These are phyloP conservation scores for Blastobasis adustella DNA, from an alignment of 2,888 invertebrate genomes.

Conservation along the genomic window DNA sequence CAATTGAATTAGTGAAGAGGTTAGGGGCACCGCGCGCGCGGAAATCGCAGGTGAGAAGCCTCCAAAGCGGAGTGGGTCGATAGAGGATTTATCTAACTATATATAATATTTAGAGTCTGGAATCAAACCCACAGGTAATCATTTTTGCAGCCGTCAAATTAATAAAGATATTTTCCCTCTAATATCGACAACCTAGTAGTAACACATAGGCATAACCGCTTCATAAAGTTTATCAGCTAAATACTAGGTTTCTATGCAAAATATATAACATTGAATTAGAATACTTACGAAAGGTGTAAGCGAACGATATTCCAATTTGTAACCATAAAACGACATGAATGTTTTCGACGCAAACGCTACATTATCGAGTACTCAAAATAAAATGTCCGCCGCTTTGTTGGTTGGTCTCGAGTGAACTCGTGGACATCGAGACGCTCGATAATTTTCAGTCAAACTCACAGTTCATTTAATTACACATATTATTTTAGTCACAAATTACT, in stretches of 20 bases:
- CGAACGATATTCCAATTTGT: conserved; percentile 67
- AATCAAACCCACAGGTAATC: conserved; percentile 42
- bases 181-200: conserved; percentile 60
- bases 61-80: conserved; percentile 65
- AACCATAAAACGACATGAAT: conserved; percentile 73
- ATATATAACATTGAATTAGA: conserved; percentile 30
- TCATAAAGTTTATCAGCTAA: conserved; percentile 34
- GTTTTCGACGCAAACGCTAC: conserved; percentile 73
- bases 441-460: conserved; percentile 54
- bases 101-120: conserved; percentile 35
- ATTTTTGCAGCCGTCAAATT: conserved; percentile 62
- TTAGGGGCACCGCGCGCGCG: conserved; percentile 73
- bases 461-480: conserved; percentile 53
- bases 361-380: conserved; percentile 76
- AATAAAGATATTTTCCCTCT: conserved; percentile 56
- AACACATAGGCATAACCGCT: conserved; percentile 53
- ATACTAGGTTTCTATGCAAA: conserved; percentile 34
- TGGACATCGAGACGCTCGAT: conserved; percentile 72
- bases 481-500: conserved; percentile 53
- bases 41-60: conserved; percentile 61
- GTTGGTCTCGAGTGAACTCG: conserved; percentile 74
- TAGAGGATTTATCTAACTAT: conserved; percentile 41
- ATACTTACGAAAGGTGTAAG: conserved; percentile 74
- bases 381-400: conserved; percentile 77
- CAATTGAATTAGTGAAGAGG: conserved; percentile 71